A percentile compares a stretch with the other conserved stretches of the same genome.
phyloP scores from a whole-genome alignment of 1,140 invertebrate species.

The Ladona fulva region DNA sequence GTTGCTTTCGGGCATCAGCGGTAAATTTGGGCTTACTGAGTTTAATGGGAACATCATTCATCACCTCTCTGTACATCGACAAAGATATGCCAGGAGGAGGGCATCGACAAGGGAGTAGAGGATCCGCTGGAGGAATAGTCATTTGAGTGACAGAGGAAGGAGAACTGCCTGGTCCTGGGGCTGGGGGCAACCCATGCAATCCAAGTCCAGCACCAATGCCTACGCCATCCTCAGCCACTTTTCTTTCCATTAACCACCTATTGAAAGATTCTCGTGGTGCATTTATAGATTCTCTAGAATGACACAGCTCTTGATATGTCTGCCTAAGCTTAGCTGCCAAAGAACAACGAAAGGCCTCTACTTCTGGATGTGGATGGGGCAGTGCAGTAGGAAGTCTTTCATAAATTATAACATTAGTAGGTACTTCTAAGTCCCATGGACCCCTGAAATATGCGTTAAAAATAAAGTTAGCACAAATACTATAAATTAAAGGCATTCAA shows the following conservation, averaged over 20 bases:
- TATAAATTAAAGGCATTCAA: not conserved
- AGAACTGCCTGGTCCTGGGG: constrained; percentile 46
- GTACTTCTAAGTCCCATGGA: constrained; percentile 91
- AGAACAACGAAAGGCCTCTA: constrained; percentile 71
- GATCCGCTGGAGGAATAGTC: constrained; percentile 45
- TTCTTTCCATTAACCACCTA: constrained; percentile 90
- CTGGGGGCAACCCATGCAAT: not conserved
- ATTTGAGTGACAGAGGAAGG: not conserved
- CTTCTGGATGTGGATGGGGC: constrained; percentile 88
- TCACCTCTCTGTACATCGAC: constrained; percentile 94
- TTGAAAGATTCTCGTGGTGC: constrained; percentile 94
- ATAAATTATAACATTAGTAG: constrained; percentile 88
- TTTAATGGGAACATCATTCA: constrained; percentile 97
- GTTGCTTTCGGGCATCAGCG: constrained; percentile 90
- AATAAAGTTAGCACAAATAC: constrained; percentile 13
- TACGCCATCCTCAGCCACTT: constrained; percentile 66
- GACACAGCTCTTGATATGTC: constrained; percentile 90
- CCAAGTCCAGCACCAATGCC: constrained; percentile 13
- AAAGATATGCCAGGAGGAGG: constrained; percentile 84
- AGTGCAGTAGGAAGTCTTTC: constrained; percentile 72
- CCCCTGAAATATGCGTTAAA: constrained; percentile 46
- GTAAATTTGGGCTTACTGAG: constrained; percentile 89
- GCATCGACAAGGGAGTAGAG: constrained; percentile 82
- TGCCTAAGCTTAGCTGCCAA: constrained; percentile 73
- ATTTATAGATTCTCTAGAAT: constrained; percentile 87